These are phyloP conservation scores for Triplophysa bombifrons DNA, from an alignment of 2,797 vertebrate species.

Conservation along the genomic window DNA sequence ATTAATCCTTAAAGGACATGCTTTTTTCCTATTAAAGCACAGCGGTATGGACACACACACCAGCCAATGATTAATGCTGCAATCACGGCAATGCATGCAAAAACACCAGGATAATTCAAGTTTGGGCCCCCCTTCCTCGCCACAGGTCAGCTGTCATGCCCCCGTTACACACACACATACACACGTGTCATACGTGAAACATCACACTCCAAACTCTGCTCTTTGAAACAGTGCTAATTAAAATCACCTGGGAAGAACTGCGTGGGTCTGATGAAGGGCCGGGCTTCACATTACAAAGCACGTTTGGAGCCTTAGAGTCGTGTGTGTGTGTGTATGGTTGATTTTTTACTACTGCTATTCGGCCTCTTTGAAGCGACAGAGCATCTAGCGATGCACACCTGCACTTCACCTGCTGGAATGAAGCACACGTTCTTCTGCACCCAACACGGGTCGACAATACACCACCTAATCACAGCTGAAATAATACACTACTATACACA, in stretches of 20 bases:
- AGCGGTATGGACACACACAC: constrained; percentile 61
- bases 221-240: constrained; percentile 54
- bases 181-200: constrained; percentile 47
- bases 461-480: constrained; percentile 71
- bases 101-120: constrained; percentile 74
- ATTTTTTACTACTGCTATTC: constrained; percentile 65
- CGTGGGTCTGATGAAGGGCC: constrained; percentile 53
- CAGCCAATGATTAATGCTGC: constrained; percentile 75
- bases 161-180: constrained; percentile 7
- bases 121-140: constrained; percentile 61
- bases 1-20: constrained; percentile 79
- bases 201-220: constrained; percentile 44
- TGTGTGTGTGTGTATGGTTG: constrained; percentile 14
- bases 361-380: constrained; percentile 71
- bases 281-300: constrained; percentile 48
- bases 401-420: constrained; percentile 79
- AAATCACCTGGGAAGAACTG: constrained; percentile 61
- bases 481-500: constrained; percentile 51
- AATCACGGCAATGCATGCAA: constrained; percentile 76
- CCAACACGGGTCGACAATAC: constrained; percentile 66
- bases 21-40: constrained; percentile 80
- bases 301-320: constrained; percentile 31
- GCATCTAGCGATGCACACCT: constrained; percentile 73
- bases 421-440: constrained; percentile 64
- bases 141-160: constrained; percentile 63